phyloP scores from a whole-genome alignment of 2,888 invertebrate species.

The Ptychoptera albimana region DNA sequence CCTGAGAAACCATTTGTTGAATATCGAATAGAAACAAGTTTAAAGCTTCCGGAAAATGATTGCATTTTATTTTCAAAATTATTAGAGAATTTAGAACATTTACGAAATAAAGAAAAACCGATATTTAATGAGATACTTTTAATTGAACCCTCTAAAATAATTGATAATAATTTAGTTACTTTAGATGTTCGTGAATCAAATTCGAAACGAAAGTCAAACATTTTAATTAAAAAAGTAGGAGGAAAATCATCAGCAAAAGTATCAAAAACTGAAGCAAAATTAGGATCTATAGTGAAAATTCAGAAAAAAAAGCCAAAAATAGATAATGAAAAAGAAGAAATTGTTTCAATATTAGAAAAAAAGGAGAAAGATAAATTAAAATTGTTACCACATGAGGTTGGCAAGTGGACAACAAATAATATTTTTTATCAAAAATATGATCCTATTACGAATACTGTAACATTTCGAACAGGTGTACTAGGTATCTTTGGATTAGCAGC shows the following conservation, averaged over 20 bases:
- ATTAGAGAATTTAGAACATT: not conserved
- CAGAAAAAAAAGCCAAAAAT: not conserved
- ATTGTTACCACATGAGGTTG: not conserved
- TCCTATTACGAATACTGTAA: not conserved
- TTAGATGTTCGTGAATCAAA: not conserved
- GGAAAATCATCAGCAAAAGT: too few relatives aligned
- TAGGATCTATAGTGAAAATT: too few relatives aligned
- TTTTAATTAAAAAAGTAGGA: too few relatives aligned
- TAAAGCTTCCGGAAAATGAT: not conserved
- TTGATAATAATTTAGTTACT: not conserved
- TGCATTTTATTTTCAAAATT: not conserved
- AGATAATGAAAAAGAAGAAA: not conserved
- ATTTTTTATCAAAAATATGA: not conserved
- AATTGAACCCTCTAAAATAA: not conserved
- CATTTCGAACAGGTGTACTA: not conserved
- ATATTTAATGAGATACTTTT: not conserved
- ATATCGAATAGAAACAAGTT: not conserved
- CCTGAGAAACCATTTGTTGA: not conserved
- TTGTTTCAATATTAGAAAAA: not conserved
- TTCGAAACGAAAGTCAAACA: too few relatives aligned
- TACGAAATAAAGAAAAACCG: not conserved
- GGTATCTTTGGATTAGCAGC: not conserved
- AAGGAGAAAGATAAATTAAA: not conserved
- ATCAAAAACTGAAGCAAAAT: too few relatives aligned
- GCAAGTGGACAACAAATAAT: not conserved